These are phyloP conservation scores for Himalopsyche phryganea DNA, from an alignment of 1,140 invertebrate genomes.

Conservation along the genomic window DNA sequence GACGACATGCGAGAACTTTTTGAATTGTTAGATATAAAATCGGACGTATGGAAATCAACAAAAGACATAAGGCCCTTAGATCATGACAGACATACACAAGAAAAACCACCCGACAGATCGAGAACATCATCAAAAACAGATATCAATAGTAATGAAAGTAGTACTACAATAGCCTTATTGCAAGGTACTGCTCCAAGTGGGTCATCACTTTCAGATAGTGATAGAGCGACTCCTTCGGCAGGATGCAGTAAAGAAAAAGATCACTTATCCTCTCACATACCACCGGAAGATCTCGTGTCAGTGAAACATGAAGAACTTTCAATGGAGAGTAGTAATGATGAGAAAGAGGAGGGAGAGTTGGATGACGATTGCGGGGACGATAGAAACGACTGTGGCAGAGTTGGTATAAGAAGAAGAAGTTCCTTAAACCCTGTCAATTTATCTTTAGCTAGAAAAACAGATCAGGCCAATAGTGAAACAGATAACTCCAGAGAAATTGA, in stretches of 20 bases:
- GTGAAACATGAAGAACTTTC: constrained; percentile 54
- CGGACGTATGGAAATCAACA: constrained; percentile 66
- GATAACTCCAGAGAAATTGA: constrained; percentile 40
- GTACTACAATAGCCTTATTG: constrained; percentile 41
- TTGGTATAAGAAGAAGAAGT: constrained; percentile 53
- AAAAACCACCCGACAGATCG: constrained; percentile 40
- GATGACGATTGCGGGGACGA: constrained; percentile 56
- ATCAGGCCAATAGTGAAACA: constrained; percentile 31
- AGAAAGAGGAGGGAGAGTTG: constrained; percentile 40
- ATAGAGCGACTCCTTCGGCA: constrained; percentile 46
- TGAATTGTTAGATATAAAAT: constrained; percentile 77
- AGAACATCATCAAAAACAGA: constrained; percentile 60
- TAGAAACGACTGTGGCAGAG: constrained; percentile 54
- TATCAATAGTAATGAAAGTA: constrained; percentile 60
- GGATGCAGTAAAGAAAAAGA: constrained; percentile 42
- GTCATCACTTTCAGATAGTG: constrained; percentile 51
- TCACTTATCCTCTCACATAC: constrained; percentile 21
- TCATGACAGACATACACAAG: constrained; percentile 47
- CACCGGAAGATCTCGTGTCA: constrained; percentile 39
- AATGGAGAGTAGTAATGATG: constrained; percentile 53
- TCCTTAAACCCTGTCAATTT: constrained; percentile 73
- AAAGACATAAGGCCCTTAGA: constrained; percentile 44
- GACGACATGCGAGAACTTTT: constrained; percentile 76
- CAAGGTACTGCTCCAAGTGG: constrained; percentile 48
- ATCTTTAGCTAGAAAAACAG: constrained; percentile 52